A percentile compares a stretch with the other conserved stretches of the same genome.
Evolutionary conservation across 2,888 invertebrate species (phyloP).

Genomic region (Trichopoda pennipes): DNA sequence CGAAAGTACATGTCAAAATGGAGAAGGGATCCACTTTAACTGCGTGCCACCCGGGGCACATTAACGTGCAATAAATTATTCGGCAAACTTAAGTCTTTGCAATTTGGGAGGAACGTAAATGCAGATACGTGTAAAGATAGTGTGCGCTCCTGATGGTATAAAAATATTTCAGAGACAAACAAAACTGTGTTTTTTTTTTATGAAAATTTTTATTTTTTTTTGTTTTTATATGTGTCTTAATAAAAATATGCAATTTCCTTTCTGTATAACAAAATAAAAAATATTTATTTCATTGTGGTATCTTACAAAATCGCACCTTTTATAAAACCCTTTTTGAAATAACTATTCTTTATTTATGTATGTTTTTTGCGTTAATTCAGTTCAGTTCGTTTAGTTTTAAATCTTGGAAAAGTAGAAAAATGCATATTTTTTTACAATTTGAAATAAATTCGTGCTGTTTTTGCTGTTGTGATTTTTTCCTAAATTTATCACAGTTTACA

Average conservation of each 20-base stretch:
- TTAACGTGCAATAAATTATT: too few species aligned
- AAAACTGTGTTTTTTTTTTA: neutral
- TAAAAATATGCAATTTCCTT: conserved; percentile 57
- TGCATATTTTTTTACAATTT: conserved; percentile 63
- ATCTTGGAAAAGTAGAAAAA: conserved; percentile 27
- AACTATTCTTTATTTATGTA: conserved; percentile 27
- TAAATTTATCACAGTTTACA: conserved; percentile 76
- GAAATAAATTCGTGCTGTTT: conserved; percentile 50
- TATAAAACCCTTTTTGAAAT: conserved; percentile 41
- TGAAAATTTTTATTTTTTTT: conserved; percentile 30
- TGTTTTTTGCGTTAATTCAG: too few species aligned
- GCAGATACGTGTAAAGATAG: too few species aligned
- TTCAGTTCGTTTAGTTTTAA: conserved; percentile 16
- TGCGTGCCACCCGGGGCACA: too few species aligned
- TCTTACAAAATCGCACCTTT: conserved; percentile 63
- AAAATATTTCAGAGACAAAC: neutral
- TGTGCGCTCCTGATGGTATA: too few species aligned
- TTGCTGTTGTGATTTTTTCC: conserved; percentile 68
- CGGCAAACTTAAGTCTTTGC: too few species aligned
- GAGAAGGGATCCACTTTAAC: too few species aligned
- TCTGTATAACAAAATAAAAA: neutral
- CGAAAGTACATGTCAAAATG: too few species aligned
- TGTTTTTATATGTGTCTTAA: conserved; percentile 43
- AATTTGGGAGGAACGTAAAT: too few species aligned
- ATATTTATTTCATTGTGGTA: conserved; percentile 46